Evolutionary conservation across 1,140 invertebrate genomes (phyloP).

Genomic region (Odontomachus brunneus): DNA sequence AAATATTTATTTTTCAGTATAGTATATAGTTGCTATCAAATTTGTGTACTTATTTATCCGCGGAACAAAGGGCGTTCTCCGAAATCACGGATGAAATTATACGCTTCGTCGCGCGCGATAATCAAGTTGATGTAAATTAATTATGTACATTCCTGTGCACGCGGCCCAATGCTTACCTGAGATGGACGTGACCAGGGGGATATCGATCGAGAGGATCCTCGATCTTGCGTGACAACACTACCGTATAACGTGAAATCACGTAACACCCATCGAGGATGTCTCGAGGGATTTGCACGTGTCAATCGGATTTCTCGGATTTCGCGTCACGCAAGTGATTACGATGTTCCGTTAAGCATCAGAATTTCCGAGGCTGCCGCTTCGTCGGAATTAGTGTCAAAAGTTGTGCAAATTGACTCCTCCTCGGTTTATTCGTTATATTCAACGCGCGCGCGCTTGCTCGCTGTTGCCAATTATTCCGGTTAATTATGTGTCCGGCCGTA

Average conservation of each 20-base stretch:
- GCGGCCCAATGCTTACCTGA: constrained; percentile 43
- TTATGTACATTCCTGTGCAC: constrained; percentile 60
- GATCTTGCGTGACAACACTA: constrained; percentile 64
- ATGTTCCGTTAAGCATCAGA: constrained; percentile 47
- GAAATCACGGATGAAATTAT: not conserved
- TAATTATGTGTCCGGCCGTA: constrained; percentile 14
- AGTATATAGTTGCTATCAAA: too few species aligned
- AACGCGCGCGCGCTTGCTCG: not conserved
- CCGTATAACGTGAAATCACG: constrained; percentile 69
- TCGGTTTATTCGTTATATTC: not conserved
- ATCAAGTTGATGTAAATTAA: constrained; percentile 53
- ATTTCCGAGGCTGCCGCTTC: constrained; percentile 18
- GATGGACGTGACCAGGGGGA: constrained; percentile 58
- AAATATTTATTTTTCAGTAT: too few species aligned
- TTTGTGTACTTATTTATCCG: too few species aligned
- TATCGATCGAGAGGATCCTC: constrained; percentile 70
- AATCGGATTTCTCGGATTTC: constrained; percentile 56
- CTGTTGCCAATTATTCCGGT: constrained; percentile 32
- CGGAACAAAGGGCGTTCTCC: too few species aligned
- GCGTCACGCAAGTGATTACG: constrained; percentile 36
- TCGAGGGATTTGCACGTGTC: constrained; percentile 67
- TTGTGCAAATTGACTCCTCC: constrained; percentile 9
- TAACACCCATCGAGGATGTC: constrained; percentile 65
- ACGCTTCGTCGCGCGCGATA: not conserved
- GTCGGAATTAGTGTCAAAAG: constrained; percentile 43